Percentiles rank a stretch among this genome's conserved stretches.
Evolutionary conservation across 2,113 vertebrate species (phyloP).

Genomic region (Albula goreensis): DNA sequence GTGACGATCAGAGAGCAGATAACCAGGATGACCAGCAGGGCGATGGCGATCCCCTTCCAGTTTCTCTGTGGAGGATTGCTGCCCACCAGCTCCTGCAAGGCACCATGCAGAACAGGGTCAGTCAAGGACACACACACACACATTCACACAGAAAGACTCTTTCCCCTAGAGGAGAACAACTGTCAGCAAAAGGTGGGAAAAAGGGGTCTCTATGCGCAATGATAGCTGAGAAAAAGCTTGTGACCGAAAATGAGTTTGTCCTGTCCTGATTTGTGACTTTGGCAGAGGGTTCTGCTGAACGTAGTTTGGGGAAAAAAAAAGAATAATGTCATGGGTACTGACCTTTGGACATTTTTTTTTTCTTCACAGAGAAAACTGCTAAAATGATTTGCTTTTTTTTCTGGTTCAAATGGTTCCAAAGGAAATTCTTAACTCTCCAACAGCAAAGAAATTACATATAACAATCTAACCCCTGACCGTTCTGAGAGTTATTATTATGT

Average conservation of each 20-base stretch:
- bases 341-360: not conserved
- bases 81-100: conserved; percentile 92
- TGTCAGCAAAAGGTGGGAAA: not conserved
- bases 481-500: not conserved
- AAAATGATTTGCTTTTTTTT: not conserved
- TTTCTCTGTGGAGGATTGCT: conserved; percentile 97
- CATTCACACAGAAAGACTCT: not conserved
- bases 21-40: conserved; percentile 96
- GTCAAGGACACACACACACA: conserved; percentile 31
- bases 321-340: not conserved
- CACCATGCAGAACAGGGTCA: conserved; percentile 41
- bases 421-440: not conserved
- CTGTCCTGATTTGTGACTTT: not conserved
- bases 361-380: not conserved
- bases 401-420: too few species aligned
- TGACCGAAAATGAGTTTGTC: not conserved
- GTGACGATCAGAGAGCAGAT: conserved; percentile 99
- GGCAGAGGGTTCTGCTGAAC: not conserved
- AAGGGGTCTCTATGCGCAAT: too few species aligned
- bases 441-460: not conserved
- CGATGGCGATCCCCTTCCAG: conserved; percentile 99
- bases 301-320: not conserved
- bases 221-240: not conserved
- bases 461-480: not conserved
- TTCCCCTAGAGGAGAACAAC: not conserved